phyloP scores from a whole-genome alignment of 2,888 invertebrate genomes.

The Drosophila borealis region DNA sequence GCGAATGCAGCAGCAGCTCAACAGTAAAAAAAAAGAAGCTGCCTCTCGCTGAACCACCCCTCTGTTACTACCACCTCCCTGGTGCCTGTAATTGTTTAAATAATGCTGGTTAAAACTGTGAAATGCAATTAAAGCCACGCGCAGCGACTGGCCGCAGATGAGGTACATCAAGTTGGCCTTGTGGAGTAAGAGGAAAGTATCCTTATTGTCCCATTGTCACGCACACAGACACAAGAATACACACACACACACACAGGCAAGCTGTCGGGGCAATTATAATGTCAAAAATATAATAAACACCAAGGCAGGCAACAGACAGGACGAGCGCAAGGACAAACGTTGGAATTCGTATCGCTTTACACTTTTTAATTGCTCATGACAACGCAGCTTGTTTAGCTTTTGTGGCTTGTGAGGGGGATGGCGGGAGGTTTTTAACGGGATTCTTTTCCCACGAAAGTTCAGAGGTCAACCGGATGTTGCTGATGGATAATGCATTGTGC shows the following conservation, averaged over 20 bases:
- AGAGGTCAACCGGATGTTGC: constrained; percentile 34
- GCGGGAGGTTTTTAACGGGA: neutral
- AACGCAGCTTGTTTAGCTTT: constrained; percentile 57
- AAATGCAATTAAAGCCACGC: constrained; percentile 64
- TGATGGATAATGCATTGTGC: constrained; percentile 33
- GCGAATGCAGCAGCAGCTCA: constrained; percentile 60
- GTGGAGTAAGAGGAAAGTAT: constrained; percentile 14
- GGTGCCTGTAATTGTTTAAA: constrained; percentile 65
- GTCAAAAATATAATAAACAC: constrained; percentile 66
- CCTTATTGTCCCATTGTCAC: constrained; percentile 39
- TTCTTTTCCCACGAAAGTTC: constrained; percentile 9
- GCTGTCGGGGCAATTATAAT: constrained; percentile 65
- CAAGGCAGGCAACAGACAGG: constrained; percentile 21
- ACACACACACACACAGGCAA: constrained; percentile 9
- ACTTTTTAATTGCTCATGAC: constrained; percentile 71
- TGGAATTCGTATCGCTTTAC: constrained; percentile 62
- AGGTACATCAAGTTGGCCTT: constrained; percentile 55
- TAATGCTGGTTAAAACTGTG: constrained; percentile 51
- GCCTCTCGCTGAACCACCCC: neutral
- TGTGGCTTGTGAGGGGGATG: neutral
- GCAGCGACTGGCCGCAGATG: constrained; percentile 43
- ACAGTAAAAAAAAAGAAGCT: constrained; percentile 6
- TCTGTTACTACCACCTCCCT: neutral
- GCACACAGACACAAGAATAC: constrained; percentile 1
- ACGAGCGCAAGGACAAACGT: constrained; percentile 27